Evolutionary conservation across 2,113 vertebrate species (phyloP).

Genomic region (Prochilodus magdalenae): DNA sequence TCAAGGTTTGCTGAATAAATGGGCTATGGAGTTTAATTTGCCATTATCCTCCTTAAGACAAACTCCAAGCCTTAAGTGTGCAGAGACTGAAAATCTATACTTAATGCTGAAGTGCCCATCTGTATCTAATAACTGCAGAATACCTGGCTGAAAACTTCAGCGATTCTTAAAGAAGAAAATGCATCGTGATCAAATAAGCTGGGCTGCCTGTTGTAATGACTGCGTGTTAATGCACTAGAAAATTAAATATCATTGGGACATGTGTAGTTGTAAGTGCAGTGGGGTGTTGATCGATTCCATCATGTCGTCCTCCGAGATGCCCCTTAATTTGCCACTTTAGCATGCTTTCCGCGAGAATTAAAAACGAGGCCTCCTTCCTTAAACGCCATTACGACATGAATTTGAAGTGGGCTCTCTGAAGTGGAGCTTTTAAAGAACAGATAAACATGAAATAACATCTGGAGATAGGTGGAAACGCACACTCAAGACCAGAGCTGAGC

Average conservation of each 20-base stretch:
- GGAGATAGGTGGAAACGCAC: slow-evolving; percentile 87
- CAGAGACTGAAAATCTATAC: slow-evolving; percentile 84
- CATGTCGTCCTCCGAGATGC: slow-evolving; percentile 82
- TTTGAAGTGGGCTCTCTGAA: slow-evolving; percentile 74
- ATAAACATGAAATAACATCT: slow-evolving; percentile 99
- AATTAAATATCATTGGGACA: slow-evolving; percentile 84
- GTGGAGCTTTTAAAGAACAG: slow-evolving; percentile 85
- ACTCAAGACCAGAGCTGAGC: slow-evolving; percentile 94
- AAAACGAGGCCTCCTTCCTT: slow-evolving; percentile 63
- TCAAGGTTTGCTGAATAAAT: slow-evolving; percentile 83
- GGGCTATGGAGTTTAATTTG: slow-evolving; percentile 86
- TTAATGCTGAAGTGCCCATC: slow-evolving; percentile 85
- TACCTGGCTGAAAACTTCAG: slow-evolving; percentile 82
- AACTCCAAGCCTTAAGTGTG: slow-evolving; percentile 84
- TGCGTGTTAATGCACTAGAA: slow-evolving; percentile 86
- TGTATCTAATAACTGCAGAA: slow-evolving; percentile 86
- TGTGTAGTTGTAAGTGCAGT: slow-evolving; percentile 83
- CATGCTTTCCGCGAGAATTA: slow-evolving; percentile 73
- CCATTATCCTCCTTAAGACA: slow-evolving; percentile 86
- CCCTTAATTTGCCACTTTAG: slow-evolving; percentile 81
- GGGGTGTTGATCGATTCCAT: slow-evolving; percentile 81
- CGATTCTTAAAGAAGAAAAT: slow-evolving; percentile 85
- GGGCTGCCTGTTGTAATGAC: slow-evolving; percentile 82
- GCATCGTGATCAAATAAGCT: slow-evolving; percentile 83
- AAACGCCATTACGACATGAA: slow-evolving; percentile 80